Base-by-base conservation (phyloP, 1,140 invertebrate genomes). In the roundworm (Caenorhabditis elegans) region DNA sequence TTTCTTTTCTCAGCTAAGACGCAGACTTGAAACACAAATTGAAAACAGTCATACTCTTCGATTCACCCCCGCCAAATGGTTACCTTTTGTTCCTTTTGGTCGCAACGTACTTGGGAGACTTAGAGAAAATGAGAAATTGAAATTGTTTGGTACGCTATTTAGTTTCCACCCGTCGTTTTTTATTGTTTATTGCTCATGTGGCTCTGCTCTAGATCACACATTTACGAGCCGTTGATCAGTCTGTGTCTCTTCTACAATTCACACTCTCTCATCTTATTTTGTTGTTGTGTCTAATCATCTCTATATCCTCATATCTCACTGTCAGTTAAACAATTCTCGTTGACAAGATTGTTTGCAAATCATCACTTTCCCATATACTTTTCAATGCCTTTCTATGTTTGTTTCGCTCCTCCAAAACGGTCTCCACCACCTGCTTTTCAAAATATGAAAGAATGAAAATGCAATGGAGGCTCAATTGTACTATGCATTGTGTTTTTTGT, bases 401-500 rank as follows among this genome's bases (percentile, higher is more conserved):
- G 34, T 82, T 82, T 82, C 46, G 43, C 48, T 49, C 28, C 46
- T 76, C 46, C 36, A 65, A 46, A 43, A 76, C n/a, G 76, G 36
- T 82, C 70, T 46, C 55, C 36, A 60, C 51, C n/a, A n/a, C n/a
- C n/a, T n/a, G n/a, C n/a, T n/a, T 60, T 79, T 15, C 48, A 22
- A 28, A 26, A 39, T n/a, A 43, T 24, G 13, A 4, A 39, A 34
- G 28, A 34, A 60, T 31, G n/a, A 28, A 60, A 60, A 60, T 31
- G 34, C 34, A 28, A 22, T 24, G 22, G 28, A 31, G 26, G n/a
- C 53, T 13, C 26, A 60, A 49, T n/a, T 49, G 15, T 49, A 49
- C n/a, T 49, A n/a, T n/a, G n/a, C n/a, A 49, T 49, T 49, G 17
- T 19, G 47, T 49, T 49, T n/a, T n/a, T 49, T 49, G 6, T n/a